Evolutionary conservation across 2,888 invertebrate genomes (phyloP).

Genomic region (Neocrepidodera transversa): DNA sequence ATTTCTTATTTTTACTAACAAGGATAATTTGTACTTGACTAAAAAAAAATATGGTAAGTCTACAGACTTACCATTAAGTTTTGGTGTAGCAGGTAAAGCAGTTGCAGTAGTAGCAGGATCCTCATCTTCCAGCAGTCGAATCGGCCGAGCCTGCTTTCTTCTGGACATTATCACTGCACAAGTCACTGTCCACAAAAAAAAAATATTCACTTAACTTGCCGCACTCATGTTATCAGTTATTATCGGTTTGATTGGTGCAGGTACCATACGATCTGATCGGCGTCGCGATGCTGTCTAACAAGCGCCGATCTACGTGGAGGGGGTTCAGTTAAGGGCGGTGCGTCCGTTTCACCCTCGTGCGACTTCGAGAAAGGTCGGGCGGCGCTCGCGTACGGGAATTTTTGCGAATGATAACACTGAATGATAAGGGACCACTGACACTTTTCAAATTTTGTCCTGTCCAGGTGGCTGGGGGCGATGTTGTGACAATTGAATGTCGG

Average conservation of each 20-base stretch:
- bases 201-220: constrained; percentile 43
- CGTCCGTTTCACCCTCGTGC: constrained; percentile 58
- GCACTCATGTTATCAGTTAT: constrained; percentile 50
- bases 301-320: constrained; percentile 58
- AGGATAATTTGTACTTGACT: no score
- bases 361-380: constrained; percentile 53
- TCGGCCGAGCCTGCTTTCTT: constrained; percentile 65
- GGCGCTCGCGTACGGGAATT: constrained; percentile 48
- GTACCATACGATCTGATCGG: constrained; percentile 58
- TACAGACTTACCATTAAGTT: constrained; percentile 51
- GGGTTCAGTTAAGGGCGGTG: constrained; percentile 59
- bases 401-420: constrained; percentile 42
- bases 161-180: constrained; percentile 61
- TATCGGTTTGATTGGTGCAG: constrained; percentile 54
- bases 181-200: constrained; percentile 49
- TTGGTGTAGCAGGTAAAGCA: constrained; percentile 41
- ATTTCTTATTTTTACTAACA: no score
- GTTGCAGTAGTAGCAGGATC: constrained; percentile 52
- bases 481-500: constrained; percentile 40
- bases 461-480: constrained; percentile 41
- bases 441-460: constrained; percentile 47
- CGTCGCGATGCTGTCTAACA: constrained; percentile 61
- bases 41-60: no score
- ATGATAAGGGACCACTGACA: constrained; percentile 36
- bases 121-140: constrained; percentile 63